Evolutionary conservation across 2,888 invertebrate genomes (phyloP), one percentile per base, ranked within the genome.

Genomic region (Drosophila limbata): DNA sequence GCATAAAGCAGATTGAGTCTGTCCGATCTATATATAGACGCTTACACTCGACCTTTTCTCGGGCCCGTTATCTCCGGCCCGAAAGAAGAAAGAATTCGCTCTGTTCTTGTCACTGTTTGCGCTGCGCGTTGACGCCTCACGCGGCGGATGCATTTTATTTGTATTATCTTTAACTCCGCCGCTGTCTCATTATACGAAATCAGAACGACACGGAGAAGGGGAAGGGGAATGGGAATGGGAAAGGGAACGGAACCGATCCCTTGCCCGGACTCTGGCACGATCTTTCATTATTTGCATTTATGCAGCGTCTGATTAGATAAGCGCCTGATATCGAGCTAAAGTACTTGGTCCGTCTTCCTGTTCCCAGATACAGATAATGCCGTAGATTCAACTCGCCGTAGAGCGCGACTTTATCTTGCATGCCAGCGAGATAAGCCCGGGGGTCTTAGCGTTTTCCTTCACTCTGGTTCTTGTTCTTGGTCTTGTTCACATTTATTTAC

Each of bases 261-360:
- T 47, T 51, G 37, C 19, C 37, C 56, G 19, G 55, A 56, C 63
- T 70, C 52, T 55, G 71, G 50, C 64, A 66, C 80, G 82, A 89
- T 90, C 89, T 89, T 72, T 65, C 64, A 63, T 73, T 91, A 89
- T 90, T 90, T 90, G 89, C 90, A 90, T 90, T 88, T 86, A 84
- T 83, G 82, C 85, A 88, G 73, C 73, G 77, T 51, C 60, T 56
- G 90, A 90, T 90, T 88, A 90, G 90, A 91, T 90, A 90, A 89
- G 84, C 69, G 52, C 11, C 63, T 64, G 81, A 82, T 80, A 81
- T 28, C 61, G 72, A 45, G 53, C 37, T 50, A 28, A 28, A 28
- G 8, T 28, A 61, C 70, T 64, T 53, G 57, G 69, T 72, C 60
- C 67, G 78, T 86, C 89, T 88, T 88, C 88, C 89, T 88, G 89